Conservation (phyloP, 2,797 vertebrate genomes). For the Okamejei kenojei region DNA sequence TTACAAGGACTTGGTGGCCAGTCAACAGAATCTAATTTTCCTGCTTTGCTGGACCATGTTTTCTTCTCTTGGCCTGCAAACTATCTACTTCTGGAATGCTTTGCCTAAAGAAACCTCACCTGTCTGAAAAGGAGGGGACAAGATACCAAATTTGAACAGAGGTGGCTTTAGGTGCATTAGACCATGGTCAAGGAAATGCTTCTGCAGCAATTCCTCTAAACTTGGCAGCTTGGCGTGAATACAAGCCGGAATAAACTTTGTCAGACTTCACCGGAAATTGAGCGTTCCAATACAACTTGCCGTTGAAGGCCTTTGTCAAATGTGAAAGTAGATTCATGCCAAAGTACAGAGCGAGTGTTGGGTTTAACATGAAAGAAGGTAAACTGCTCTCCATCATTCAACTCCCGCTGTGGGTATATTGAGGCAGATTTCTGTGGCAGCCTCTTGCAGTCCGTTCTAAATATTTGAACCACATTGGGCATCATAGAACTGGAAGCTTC, state of each 20-base stretch:
- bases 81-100: background rate
- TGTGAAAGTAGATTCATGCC: background rate
- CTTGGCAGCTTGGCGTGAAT: background rate
- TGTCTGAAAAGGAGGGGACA: background rate
- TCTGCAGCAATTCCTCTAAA: background rate
- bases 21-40: background rate
- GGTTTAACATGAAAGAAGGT: background rate
- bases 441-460: background rate
- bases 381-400: background rate
- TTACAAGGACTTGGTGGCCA: background rate
- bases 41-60: background rate
- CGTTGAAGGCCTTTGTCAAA: background rate
- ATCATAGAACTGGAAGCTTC: background rate
- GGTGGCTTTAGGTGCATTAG: background rate
- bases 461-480: background rate
- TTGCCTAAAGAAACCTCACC: too few species aligned
- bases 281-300: background rate
- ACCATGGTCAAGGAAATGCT: background rate
- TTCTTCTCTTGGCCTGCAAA: background rate
- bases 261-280: background rate
- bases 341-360: too few species aligned
- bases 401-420: background rate
- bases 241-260: too few species aligned
- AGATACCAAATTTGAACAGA: background rate
- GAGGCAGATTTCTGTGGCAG: background rate